Evolutionary conservation across 2,113 vertebrate genomes (phyloP).

Genomic region (Gnathonemus echidnorhynchus): DNA sequence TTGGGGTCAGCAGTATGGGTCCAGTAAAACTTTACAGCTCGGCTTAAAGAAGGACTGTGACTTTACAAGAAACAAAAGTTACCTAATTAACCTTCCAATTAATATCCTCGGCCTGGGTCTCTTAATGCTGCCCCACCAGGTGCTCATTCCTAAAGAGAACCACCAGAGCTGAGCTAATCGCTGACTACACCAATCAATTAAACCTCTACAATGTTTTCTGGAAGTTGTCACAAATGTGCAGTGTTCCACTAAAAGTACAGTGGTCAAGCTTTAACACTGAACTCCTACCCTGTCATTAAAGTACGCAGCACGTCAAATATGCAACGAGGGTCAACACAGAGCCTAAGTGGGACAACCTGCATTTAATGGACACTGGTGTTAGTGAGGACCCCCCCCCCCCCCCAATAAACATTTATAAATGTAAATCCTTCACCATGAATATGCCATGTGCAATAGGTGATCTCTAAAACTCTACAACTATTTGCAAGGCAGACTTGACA

Average conservation of each 20-base stretch:
- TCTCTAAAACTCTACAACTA: neutral
- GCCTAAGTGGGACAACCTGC: conserved; percentile 18
- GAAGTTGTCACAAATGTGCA: conserved; percentile 47
- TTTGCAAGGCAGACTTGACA: neutral
- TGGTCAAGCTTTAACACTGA: conserved; percentile 48
- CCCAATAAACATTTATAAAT: conserved; percentile 27
- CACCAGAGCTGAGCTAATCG: conserved; percentile 48
- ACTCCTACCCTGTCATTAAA: conserved; percentile 38
- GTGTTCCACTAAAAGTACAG: conserved; percentile 47
- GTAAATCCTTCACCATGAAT: neutral
- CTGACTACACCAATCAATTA: conserved; percentile 57
- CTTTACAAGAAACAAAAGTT: conserved; percentile 44
- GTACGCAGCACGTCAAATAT: conserved; percentile 47
- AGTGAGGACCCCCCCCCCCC: conserved; percentile 47
- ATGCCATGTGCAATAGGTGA: neutral
- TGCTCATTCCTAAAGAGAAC: conserved; percentile 42
- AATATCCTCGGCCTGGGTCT: conserved; percentile 34
- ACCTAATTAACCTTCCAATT: conserved; percentile 41
- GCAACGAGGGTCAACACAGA: conserved; percentile 31
- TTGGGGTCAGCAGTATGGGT: conserved; percentile 83
- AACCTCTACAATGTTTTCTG: conserved; percentile 48
- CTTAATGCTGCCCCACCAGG: conserved; percentile 26
- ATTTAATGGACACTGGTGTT: conserved; percentile 48
- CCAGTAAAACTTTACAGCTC: conserved; percentile 79
- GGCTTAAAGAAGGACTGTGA: conserved; percentile 55